phyloP scores from a whole-genome alignment of 2,113 vertebrate genomes.

The Isichthys henryi region DNA sequence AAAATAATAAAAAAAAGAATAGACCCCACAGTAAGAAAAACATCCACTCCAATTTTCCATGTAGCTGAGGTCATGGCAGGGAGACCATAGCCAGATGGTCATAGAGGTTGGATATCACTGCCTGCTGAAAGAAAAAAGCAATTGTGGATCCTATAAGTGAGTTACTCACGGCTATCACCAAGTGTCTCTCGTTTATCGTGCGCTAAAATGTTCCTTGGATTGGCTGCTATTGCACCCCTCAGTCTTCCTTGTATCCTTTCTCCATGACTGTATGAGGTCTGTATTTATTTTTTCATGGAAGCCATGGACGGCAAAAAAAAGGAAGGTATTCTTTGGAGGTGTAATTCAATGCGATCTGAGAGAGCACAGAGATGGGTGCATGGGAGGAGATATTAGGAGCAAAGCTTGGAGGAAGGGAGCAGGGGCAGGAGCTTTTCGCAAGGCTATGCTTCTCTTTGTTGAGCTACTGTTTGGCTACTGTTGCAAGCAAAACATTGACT shows the following conservation, averaged over 20 bases:
- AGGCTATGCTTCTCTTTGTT: constrained; percentile 35
- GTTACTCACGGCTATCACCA: constrained; percentile 50
- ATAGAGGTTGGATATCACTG: constrained; percentile 59
- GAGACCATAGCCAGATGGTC: constrained; percentile 54
- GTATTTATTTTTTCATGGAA: neutral
- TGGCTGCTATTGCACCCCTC: neutral
- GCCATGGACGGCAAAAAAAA: neutral
- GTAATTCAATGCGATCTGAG: neutral
- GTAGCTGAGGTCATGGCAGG: constrained; percentile 51
- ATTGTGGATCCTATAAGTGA: constrained; percentile 48
- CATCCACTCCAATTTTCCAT: neutral
- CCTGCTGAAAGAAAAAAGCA: constrained; percentile 45
- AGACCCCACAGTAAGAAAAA: constrained; percentile 37
- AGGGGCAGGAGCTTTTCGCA: neutral
- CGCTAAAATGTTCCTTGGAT: constrained; percentile 1
- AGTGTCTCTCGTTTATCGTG: constrained; percentile 38
- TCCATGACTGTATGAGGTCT: neutral
- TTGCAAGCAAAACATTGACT: constrained; percentile 32
- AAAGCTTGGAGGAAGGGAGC: neutral
- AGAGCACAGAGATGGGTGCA: neutral
- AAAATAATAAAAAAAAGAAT: neutral
- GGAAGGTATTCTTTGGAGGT: constrained; percentile 8
- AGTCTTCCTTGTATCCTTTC: neutral
- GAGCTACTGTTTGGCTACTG: constrained; percentile 40
- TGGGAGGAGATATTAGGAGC: neutral